Base-by-base conservation (phyloP, 2,797 vertebrate species). In the Pristis pectinata region DNA sequence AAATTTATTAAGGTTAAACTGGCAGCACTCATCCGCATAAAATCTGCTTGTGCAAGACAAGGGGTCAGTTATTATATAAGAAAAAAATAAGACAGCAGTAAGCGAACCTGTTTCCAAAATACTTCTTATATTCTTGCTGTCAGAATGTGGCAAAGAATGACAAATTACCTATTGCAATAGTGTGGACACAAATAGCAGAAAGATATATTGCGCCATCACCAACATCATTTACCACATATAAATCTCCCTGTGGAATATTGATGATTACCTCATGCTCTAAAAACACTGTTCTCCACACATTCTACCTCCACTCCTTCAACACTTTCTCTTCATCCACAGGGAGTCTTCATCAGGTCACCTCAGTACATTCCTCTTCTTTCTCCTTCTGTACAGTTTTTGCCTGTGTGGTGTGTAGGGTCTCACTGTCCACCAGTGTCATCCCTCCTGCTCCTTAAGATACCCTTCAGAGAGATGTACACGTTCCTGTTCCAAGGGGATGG, bases 231-330 rank as follows among this genome's bases (percentile, higher is more conserved):
- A 91, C 87, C 61, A 91, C n/a, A 91, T 91, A 91, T 91, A 91
- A 91, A 91, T 91, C 87, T 91, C 87, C 87, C 87, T 37, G 87
- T 67, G 59, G 87, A 61, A 91, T 91, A 67, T 91, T 67, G 87
- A 91, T 67, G n/a, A 91, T 91, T 91, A 91, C 87, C 87, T 67
- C 7, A 61, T 91, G 59, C n/a, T 64, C n/a, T 61, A 91, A n/a
- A 67, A 91, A 91, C 61, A 67, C n/a, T 91, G 61, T 8, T 91
- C 87, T 41, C 56, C 10, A 24, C 61, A 91, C 61, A 67, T 2
- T 41, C 59, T 41, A 37, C n/a, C 87, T 67, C n/a, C 59, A 91
- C 37, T 64, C 61, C 64, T 19, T 67, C 64, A 24, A 37, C 59
- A 67, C 6, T 1, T 61, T 59, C 49, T 53, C 82, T 61, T 59